Evolutionary conservation across 1,140 invertebrate species (phyloP).

Genomic region (Ruditapes philippinarum): DNA sequence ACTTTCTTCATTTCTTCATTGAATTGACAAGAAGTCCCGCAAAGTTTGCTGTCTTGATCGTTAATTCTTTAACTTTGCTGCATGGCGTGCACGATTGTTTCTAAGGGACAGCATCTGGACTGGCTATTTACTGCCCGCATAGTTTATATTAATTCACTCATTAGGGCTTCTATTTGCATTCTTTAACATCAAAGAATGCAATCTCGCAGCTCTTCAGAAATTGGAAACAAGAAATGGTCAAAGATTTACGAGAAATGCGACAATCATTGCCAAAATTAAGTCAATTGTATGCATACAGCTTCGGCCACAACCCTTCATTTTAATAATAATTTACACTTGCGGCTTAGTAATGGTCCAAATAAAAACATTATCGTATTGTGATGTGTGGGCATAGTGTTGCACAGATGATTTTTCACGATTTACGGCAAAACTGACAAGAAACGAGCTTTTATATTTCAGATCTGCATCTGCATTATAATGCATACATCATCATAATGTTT

Average conservation of each 20-base stretch:
- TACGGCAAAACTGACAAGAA: slow-evolving; percentile 24
- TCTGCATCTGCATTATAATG: neutral
- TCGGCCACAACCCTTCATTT: neutral
- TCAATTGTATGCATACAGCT: neutral
- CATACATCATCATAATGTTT: slow-evolving; percentile 42
- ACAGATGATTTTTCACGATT: slow-evolving; percentile 1
- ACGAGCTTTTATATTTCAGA: neutral
- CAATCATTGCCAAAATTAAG: neutral
- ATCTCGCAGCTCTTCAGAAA: slow-evolving; percentile 4
- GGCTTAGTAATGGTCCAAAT: slow-evolving; percentile 12
- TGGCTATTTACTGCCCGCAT: slow-evolving; percentile 9
- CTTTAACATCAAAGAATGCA: neutral
- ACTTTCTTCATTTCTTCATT: neutral
- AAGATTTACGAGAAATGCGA: slow-evolving; percentile 27
- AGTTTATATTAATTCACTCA: slow-evolving; percentile 47
- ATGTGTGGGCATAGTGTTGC: neutral
- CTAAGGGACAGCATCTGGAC: neutral
- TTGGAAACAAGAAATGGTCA: slow-evolving; percentile 9
- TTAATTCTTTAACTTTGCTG: neutral
- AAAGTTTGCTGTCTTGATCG: neutral
- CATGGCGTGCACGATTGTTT: neutral
- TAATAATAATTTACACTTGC: slow-evolving; percentile 12
- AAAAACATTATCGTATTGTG: neutral
- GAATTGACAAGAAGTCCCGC: neutral
- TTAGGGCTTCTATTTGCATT: slow-evolving; percentile 49